Evolutionary conservation across 2,888 invertebrate genomes (phyloP).

Genomic region (Lasioglossum pauxillum): DNA sequence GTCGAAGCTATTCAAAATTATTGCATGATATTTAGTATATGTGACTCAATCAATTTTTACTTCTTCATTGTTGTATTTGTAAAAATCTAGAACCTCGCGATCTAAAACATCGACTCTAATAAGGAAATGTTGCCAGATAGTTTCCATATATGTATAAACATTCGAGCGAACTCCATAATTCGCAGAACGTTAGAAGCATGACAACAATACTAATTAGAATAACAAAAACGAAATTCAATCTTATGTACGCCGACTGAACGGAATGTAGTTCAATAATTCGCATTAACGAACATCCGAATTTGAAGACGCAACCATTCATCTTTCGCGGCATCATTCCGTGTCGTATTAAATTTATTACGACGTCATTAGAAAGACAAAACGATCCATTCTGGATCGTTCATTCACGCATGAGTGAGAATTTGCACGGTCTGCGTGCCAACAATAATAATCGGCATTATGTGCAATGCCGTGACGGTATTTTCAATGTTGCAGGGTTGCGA

Average conservation of each 20-base stretch:
- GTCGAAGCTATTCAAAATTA: not conserved
- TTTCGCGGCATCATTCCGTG: not conserved
- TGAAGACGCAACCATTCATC: not conserved
- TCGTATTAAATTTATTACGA: not conserved
- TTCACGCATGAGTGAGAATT: conserved; percentile 6
- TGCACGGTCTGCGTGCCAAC: conserved; percentile 36
- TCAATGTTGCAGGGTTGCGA: conserved; percentile 18
- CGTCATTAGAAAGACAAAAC: not conserved
- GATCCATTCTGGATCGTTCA: conserved; percentile 2
- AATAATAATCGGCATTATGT: conserved; percentile 47
- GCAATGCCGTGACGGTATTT: not conserved
- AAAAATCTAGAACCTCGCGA: too few species aligned
- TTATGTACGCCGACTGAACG: not conserved
- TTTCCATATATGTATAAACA: too few species aligned
- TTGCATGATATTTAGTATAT: not conserved
- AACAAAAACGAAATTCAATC: not conserved
- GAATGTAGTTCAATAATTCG: not conserved
- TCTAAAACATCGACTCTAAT: too few species aligned
- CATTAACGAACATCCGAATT: not conserved
- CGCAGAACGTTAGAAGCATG: too few species aligned
- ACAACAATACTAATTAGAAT: not conserved
- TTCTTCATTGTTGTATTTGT: not conserved
- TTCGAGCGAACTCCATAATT: too few species aligned
- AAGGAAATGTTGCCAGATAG: too few species aligned
- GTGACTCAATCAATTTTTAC: not conserved